Base-by-base conservation (phyloP, 2,113 vertebrate species). In the Argyrosomus japonicus region DNA sequence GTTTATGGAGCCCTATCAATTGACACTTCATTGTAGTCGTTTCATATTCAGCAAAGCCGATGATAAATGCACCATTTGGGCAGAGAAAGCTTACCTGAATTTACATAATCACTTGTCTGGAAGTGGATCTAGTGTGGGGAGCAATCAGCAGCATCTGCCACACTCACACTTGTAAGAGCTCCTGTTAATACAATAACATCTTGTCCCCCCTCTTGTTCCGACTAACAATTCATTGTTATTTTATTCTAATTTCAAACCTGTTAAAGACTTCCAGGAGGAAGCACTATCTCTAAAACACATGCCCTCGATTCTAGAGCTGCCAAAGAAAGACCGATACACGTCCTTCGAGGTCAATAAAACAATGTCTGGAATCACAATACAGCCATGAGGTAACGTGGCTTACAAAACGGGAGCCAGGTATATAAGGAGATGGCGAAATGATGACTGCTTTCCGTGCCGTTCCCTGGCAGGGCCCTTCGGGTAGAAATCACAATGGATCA, bases 391-490 rank as follows among this genome's bases (percentile, higher is more conserved):
- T 85, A 89, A 91, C 48, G 58, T 76, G 63, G 75, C 83, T 79
- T 61, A 84, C 84, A 45, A 65, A 92, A 93, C 87, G 25, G 87
- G 78, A 93, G 90, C 85, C 51, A 83, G 83, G 88, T 91, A 83
- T 68, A 84, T 54, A 76, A 72, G 88, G 81, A 88, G 87, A 78
- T 56, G 64, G 80, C 65, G 77, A 89, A 81, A 89, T 88, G 85
- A 93, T 89, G 86, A 85, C 82, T 83, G 76, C 84, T 95, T 94
- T 93, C 92, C 88, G 83, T 86, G 73, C 83, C 75, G 79, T 93
- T 64, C 82, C 48, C 73, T 74, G 85, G 83, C 88, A 79, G 75
- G 81, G 83, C 83, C 79, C 76, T 90, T 88, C 36, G 67, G 84
- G 82, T 75, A 77, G 75, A 83, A 89, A 92, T 92, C 87, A 93